Base-by-base conservation (phyloP, 2,888 invertebrate species). In the Erynnis tages region DNA sequence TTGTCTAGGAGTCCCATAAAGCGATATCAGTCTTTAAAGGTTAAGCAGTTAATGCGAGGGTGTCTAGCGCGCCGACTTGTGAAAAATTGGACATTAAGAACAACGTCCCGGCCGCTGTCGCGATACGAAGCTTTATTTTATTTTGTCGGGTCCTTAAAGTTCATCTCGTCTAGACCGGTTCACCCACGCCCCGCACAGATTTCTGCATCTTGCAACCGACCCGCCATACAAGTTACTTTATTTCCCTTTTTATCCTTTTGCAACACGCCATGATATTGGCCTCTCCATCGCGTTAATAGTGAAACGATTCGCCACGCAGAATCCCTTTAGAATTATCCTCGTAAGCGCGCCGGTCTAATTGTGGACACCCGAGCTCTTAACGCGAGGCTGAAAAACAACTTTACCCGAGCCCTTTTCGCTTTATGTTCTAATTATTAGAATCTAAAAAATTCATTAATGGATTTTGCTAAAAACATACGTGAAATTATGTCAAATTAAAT, bases 111-210 rank as follows among this genome's bases (percentile, higher is more conserved):
- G 72, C 73, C 73, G 67, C 73, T 79, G 82, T 81, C 80, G 81
- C 82, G 75, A 73, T 79, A 71, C 71, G 64, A 62, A 65, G 67
- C 71, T 82, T 87, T 84, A 78, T 85, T 86, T 84, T 77, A 73
- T 85, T 86, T 83, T 73, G 76, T 75, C 69, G 67, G 81, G 80
- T 81, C 77, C 81, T 82, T 85, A 83, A 86, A 86, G 88, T 87
- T 87, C 87, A 86, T 81, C 84, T 81, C 69, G 84, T 86, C 83
- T 83, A 82, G 87, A 89, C 88, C 88, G 88, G 88, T 89, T 84
- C 78, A 75, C 79, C 76, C 77, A 83, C 75, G 71, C 64, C 71
- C 71, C 79, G 83, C 82, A 84, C 85, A 84, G 88, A 88, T 89
- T 88, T 87, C 86, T 87, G 87, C 88, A 86, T 86, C 86, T 84